phyloP scores from a whole-genome alignment of 2,113 vertebrate genomes.

The Chinchilla lanigera region DNA sequence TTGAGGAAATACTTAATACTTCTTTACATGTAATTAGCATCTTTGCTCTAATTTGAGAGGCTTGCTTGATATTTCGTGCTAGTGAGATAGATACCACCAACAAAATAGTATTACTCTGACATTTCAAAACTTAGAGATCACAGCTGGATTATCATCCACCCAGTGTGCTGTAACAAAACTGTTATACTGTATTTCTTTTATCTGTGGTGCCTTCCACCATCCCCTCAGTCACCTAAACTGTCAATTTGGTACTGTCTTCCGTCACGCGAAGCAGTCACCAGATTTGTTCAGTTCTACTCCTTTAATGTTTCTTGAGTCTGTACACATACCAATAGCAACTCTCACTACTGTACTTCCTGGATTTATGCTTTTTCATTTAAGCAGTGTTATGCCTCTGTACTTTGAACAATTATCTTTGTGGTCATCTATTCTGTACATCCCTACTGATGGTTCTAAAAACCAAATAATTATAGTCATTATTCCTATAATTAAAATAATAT shows the following conservation, averaged over 20 bases:
- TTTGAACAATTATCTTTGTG: not conserved
- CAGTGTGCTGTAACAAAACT: not conserved
- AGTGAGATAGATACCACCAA: not conserved
- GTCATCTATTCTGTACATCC: not conserved
- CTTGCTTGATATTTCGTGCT: conserved; percentile 8
- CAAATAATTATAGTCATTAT: not conserved
- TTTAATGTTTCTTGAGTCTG: not conserved
- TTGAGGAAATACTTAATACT: not conserved
- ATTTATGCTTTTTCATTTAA: not conserved
- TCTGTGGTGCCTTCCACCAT: not conserved
- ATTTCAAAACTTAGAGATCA: not conserved
- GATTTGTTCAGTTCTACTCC: not conserved
- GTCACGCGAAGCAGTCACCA: not conserved
- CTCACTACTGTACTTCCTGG: not conserved
- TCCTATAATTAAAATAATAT: not conserved
- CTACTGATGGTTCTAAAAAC: not conserved
- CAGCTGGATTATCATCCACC: not conserved
- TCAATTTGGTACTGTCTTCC: not conserved
- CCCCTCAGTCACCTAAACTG: not conserved
- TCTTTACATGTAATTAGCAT: not conserved
- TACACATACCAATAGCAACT: not conserved
- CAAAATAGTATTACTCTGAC: not conserved
- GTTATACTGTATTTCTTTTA: not conserved
- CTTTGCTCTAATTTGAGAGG: conserved; percentile 1
- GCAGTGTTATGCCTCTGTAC: not conserved